Base-by-base conservation (phyloP, 92 coral and sea anemone genomes). In the Plumapathes pennacea region DNA sequence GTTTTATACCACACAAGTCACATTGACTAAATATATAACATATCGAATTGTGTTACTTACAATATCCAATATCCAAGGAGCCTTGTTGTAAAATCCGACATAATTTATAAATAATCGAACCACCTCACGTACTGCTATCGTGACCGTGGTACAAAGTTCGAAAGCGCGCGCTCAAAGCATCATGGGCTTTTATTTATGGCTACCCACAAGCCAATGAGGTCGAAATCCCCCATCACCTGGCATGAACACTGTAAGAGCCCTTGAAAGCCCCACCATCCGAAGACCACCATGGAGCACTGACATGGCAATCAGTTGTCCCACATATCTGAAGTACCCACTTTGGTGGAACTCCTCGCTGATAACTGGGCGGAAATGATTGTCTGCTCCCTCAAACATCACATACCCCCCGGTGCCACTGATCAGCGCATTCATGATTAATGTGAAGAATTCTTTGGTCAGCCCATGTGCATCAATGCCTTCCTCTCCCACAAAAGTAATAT, bases 391-490 rank as follows among this genome's bases (percentile, higher is more conserved):
- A 39, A 77, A 77, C 17, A 68, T 53, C 22, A 57, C 44, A 45
- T 67, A 68, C 25, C 84, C 77, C 32, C 64, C 66, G 7, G 60
- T 52, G 25, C 85, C 67, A 69, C 53, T 69, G 11, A 64, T 65
- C 59, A 81, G 25, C 3, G 77, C 52, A 53, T 54, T 54, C 88
- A 81, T 81, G 17, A 81, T 68, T 38, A 81, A 38, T 60, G 57
- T 39, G 53, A 81, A 81, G 46, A 81, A 81, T 38, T 81, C 82
- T 54, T 81, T 80, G 30, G 77, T 64, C 64, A 80, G 57, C 21
- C 77, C 88, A 11, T 64, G 58, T 23, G 82, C 88, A 74, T 81
- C 82, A 13, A 73, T 81, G 38, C 88, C 88, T 18, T 68, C 82
- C 58, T 81, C 88, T n/a, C n/a, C n/a, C 2, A 81, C 50, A 56